Base-by-base conservation (phyloP, 2,888 invertebrate genomes). In the Oligia fasciuncula region DNA sequence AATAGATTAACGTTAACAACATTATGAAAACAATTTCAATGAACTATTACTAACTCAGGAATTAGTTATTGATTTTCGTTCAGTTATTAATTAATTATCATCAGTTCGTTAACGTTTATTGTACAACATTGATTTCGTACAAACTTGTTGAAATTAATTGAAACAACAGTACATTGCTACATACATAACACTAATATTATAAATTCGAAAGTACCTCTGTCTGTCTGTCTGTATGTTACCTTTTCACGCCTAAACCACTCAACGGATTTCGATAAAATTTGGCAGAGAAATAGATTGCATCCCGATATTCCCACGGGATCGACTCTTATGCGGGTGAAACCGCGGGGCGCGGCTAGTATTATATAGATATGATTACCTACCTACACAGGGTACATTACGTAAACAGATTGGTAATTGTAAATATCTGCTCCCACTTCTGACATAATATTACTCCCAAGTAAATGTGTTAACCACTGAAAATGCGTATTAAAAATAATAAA, bases 401-500 rank as follows among this genome's bases (percentile, higher is more conserved):
- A 17, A 73, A 46, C 11, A 8, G 6, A 51, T 49, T 23, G 17
- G 46, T 43, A 40, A 77, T 67, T 54, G 19, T 49, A 9, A n/a
- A 65, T 23, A 60, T 13, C 43, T 23, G 29, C 23, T 43, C n/a
- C 11, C 13, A 72, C 23, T 66, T 51, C n/a, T 65, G 17, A 49
- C 23, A 35, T 29, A 29, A 29, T 35, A 40, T 66, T 66, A 60
- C n/a, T 60, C 4, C 6, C 17, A 51, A 68, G 46, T 46, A 9
- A 67, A 78, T 76, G 70, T 76, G 62, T 73, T 73, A 73, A 85
- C 51, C 67, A 68, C 54, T 40, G 1, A 71, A 6, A 40, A 71
- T 40, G 70, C 60, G 60, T 68, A 84, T 46, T 80, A 76, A 88
- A 85, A 79, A 87, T 88, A 57, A 81, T 83, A 82, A 78, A 84